A percentile compares a stretch with the other conserved stretches of the same genome.
Evolutionary conservation across 2,113 vertebrate genomes (phyloP).

Genomic region (Corythaeola cristata): DNA sequence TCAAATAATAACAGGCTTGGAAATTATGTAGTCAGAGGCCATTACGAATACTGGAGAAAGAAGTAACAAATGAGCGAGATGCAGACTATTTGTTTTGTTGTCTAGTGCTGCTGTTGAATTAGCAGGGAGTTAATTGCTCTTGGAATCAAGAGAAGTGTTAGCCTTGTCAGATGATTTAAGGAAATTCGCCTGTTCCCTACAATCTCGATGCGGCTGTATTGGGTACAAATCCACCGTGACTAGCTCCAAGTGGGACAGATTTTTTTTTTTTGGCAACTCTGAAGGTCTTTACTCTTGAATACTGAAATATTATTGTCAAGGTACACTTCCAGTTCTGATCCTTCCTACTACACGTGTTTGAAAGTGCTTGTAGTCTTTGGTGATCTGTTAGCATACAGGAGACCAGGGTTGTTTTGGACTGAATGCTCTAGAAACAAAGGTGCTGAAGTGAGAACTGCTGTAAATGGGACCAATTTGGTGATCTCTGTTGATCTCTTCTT

Average conservation of each 20-base stretch:
- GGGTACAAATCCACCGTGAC: not conserved
- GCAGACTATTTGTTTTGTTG: not conserved
- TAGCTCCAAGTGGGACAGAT: not conserved
- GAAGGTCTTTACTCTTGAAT: not conserved
- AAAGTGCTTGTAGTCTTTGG: not conserved
- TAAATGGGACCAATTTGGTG: not conserved
- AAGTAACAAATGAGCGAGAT: not conserved
- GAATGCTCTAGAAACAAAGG: not conserved
- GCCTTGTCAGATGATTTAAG: not conserved
- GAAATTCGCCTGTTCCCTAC: not conserved
- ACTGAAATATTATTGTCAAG: not conserved
- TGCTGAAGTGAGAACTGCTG: not conserved
- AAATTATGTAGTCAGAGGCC: not conserved
- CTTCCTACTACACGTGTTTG: not conserved
- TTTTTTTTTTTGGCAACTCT: not conserved
- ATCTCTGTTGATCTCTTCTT: not conserved
- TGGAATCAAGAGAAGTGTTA: not conserved
- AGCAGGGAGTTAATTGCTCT: not conserved
- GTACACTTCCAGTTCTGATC: not conserved
- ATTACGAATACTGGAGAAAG: not conserved
- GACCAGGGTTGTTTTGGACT: not conserved
- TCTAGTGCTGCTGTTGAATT: not conserved
- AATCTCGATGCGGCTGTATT: not conserved
- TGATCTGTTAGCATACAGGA: not conserved
- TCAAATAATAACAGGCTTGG: not conserved